Evolutionary conservation across 2,888 invertebrate genomes (phyloP).

Genomic region (Patella caerulea): DNA sequence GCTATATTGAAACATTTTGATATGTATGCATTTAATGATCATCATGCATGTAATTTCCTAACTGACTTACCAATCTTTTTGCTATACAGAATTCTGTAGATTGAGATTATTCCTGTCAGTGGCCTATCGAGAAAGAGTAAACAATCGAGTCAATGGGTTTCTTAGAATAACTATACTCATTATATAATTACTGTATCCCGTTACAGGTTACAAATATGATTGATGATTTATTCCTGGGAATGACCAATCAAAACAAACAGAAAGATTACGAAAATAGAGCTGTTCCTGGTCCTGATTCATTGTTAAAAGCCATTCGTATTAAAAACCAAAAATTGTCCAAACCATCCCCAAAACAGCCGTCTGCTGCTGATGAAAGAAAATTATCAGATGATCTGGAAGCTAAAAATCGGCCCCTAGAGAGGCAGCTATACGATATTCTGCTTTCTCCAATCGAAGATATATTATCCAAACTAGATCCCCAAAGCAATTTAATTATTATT

Average conservation of each 20-base stretch:
- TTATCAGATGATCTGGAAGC: slow-evolving; percentile 25
- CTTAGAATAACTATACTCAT: too few species aligned
- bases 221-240: slow-evolving; percentile 38
- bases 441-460: slow-evolving; percentile 64
- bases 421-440: slow-evolving; percentile 60
- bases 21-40: too few species aligned
- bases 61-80: too few species aligned
- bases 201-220: slow-evolving; percentile 49
- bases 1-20: too few species aligned
- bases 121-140: too few species aligned
- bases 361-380: slow-evolving; percentile 24
- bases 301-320: slow-evolving; percentile 41
- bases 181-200: too few species aligned
- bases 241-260: slow-evolving; percentile 39
- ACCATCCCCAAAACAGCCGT: slow-evolving; percentile 15
- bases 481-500: slow-evolving; percentile 59
- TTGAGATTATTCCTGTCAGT: too few species aligned
- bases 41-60: too few species aligned
- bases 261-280: slow-evolving; percentile 59
- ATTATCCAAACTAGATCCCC: slow-evolving; percentile 51
- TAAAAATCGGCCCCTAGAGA: slow-evolving; percentile 45
- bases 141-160: too few species aligned
- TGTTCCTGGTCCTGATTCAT: slow-evolving; percentile 48
- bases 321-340: slow-evolving; percentile 44
- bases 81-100: too few species aligned